Percentiles rank a stretch among this genome's conserved stretches.
Conservation (phyloP, 1,140 invertebrate genomes). For the Akabosia matsudoensis region DNA sequence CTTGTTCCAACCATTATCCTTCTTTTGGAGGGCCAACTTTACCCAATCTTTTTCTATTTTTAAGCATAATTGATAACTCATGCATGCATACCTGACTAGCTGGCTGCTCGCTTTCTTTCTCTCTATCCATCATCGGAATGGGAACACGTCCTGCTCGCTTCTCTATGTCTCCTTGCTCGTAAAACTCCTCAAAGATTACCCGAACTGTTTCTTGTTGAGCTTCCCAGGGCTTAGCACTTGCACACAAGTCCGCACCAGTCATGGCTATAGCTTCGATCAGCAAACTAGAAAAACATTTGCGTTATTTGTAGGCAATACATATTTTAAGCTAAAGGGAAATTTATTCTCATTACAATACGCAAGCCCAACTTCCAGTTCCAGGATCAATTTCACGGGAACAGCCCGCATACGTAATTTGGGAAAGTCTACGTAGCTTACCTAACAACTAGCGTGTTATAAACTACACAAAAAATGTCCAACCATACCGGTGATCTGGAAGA, state of each 20-base stretch:
- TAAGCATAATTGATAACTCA: neutral
- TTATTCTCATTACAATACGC: too few species aligned
- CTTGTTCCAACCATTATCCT: neutral
- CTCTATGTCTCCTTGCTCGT: conserved; percentile 50
- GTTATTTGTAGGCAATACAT: too few species aligned
- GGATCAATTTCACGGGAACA: too few species aligned
- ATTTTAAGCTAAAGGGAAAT: too few species aligned
- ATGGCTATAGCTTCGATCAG: conserved; percentile 71
- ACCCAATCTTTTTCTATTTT: neutral
- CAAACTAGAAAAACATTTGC: too few species aligned
- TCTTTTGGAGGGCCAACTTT: too few species aligned
- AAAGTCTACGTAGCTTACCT: too few species aligned
- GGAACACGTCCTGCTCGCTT: conserved; percentile 55
- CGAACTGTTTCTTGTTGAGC: conserved; percentile 74
- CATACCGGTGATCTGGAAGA: conserved; percentile 61
- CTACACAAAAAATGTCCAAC: neutral
- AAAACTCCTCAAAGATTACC: conserved; percentile 83
- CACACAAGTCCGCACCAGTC: conserved; percentile 78
- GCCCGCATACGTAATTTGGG: too few species aligned
- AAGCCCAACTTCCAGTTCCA: too few species aligned
- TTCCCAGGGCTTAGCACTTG: conserved; percentile 78
- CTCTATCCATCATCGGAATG: conserved; percentile 79
- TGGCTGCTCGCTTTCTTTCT: conserved; percentile 68
- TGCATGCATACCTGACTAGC: conserved; percentile 61
- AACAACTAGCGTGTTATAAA: too few species aligned